Percentiles rank a stretch among this genome's conserved stretches.
Conservation (phyloP, 1,140 invertebrate species). For the Drepana arcuata region DNA sequence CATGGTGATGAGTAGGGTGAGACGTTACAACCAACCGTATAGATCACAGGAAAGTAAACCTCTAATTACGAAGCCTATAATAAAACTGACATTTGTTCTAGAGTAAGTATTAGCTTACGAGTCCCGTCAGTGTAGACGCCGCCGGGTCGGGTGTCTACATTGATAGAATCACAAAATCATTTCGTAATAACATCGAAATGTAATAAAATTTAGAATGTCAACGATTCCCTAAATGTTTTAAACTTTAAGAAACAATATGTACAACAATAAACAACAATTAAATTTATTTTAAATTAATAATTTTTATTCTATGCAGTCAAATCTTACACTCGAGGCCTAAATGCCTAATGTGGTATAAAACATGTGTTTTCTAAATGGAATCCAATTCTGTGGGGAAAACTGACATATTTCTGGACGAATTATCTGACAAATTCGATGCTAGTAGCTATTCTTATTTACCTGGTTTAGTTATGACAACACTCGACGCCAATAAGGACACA, state of each 20-base stretch:
- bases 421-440: too few relatives aligned
- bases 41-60: slow-evolving; percentile 45
- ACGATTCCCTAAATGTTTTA: slow-evolving; percentile 30
- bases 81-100: slow-evolving; percentile 25
- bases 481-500: too few relatives aligned
- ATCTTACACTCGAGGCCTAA: slow-evolving; percentile 49
- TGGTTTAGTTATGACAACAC: too few relatives aligned
- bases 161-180: slow-evolving; percentile 15
- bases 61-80: slow-evolving; percentile 34
- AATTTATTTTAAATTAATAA: slow-evolving; percentile 18
- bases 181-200: slow-evolving; percentile 16
- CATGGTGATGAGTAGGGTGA: slow-evolving; percentile 47
- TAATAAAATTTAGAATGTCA: slow-evolving; percentile 48
- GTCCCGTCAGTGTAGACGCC: slow-evolving; percentile 12
- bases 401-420: too few relatives aligned
- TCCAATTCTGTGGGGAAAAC: too few relatives aligned
- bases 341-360: too few relatives aligned
- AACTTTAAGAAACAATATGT: slow-evolving; percentile 28
- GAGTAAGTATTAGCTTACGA: slow-evolving; percentile 15
- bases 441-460: too few relatives aligned
- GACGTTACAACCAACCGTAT: slow-evolving; percentile 44
- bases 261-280: slow-evolving; percentile 26
- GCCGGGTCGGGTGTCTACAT: slow-evolving; percentile 4
- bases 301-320: slow-evolving; percentile 65
- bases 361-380: too few relatives aligned